Evolutionary conservation across 2,797 vertebrate genomes (phyloP), one percentile per base, ranked within the genome.

Genomic region (Leucoraja ocellata): DNA sequence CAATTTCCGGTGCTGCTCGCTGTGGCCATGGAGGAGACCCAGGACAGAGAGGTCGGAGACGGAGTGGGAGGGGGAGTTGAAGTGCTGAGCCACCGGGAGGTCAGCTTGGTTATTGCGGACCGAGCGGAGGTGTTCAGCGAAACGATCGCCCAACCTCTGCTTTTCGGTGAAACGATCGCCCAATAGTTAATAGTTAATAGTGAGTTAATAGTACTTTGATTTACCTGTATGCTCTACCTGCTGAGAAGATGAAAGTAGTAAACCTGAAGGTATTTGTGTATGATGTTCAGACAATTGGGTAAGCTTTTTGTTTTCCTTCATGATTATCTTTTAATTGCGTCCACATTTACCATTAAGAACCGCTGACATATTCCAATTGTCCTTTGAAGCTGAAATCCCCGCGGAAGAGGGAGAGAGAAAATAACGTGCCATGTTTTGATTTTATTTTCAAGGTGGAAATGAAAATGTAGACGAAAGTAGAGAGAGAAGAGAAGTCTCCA

Each of bases 381-480:
- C 0, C 0, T 91, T 78, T 77, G 2, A 18, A 76, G 6, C 90
- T 74, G 32, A 92, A 54, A 39, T 14, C 90, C 73, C 21, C 25
- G 28, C 23, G 25, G 46, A 76, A 74, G 73, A 39, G 71, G 14
- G 11, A 28, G 39, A 61, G 46, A 54, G 46, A 54, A 5, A 58
- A 25, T 92, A 76, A 92, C 16, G 14, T 88, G 63, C 84, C 61
- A 1, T 68, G 28, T 36, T 74, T 91, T 91, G 39, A 74, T 74
- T 93, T 93, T 94, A 39, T 78, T 23, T 93, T 95, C 77, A 95
- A 97, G 97, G 95, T 94, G 93, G 94, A 71, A 65, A 94, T 95
- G 95, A 97, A 96, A 93, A 98, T 98, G 97, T 97, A 97, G 97
- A 93, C 94, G 93, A 94, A 86, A 74, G 1, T 92, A 94, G 93